Base-by-base conservation (phyloP, 2,113 vertebrate species). In the Pedetes capensis region DNA sequence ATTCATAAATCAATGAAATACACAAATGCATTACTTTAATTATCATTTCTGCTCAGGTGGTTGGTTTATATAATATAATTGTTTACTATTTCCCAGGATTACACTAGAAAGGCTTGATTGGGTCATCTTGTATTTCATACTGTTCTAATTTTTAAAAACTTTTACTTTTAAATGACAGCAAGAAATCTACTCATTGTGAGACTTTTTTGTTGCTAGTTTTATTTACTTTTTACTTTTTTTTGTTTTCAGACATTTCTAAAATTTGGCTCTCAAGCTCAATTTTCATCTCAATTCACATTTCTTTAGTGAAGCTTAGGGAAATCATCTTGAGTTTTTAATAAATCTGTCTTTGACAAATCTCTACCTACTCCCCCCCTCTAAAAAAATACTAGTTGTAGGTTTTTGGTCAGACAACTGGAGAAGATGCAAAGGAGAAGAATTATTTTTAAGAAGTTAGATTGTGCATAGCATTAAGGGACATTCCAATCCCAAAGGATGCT, bases 1-100 rank as follows among this genome's bases (percentile, higher is more conserved):
- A 99, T 98, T 99, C 99, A 99, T 99, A 99, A 99, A 99, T 99
- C 99, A 99, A 98, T 98, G 98, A 99, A 98, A 98, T 98, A 99
- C 98, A 98, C 98, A 98, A 97, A 99, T 98, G 98, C 98, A 98
- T 98, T 99, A 98, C 98, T 99, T 99, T 99, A 99, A 99, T 99
- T 99, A 99, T 99, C 89, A 99, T 99, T 99, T 98, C 98, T 98
- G 96, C 98, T 99, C 98, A 98, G 98, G 98, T 95, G 98, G 98
- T 98, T 99, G 98, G 98, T 98, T 99, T 98, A 98, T 98, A 98
- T 98, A 99, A 99, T 98, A 97, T 98, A 99, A 99, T 98, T 99
- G 98, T 99, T 99, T 99, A 99, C 98, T 98, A 93, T 98, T 98
- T 98, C 96, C 98, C 98, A 98, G 98, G 98, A 98, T 96, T 96